Evolutionary conservation across 1,140 invertebrate genomes (phyloP), one percentile per base, ranked within the genome.

Genomic region (Amphibalanus amphitrite): DNA sequence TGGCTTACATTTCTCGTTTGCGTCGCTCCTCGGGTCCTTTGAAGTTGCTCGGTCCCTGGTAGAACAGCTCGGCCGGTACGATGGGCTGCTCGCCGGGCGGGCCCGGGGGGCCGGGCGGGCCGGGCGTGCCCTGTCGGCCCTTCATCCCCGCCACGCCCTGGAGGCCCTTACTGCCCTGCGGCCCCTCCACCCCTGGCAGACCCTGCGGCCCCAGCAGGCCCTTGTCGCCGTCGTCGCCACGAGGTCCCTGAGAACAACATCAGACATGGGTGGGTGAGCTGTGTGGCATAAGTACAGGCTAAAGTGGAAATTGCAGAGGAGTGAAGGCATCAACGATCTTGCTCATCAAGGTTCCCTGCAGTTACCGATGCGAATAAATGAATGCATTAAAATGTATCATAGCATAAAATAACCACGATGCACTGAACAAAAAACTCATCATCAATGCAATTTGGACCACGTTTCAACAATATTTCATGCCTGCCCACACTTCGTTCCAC

Each of bases 81-180:
- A 59, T 85, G 29, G 89, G 89, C 71, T 85, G 86, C 77, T 90
- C 89, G 17, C 90, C 89, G 75, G 83, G 80, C 23, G 88, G 86
- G 1, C 89, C 89, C 78, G 89, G 89, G 0, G 85, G 74, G 25
- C 89, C 89, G 71, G 83, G 78, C 1, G 82, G 76, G 8, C 90
- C 90, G 13, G 88, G 82, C 74, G 88, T 85, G 29, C 89, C 89
- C 67, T 86, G 82, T 78, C 90, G 89, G 1, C 89, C 89, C 80
- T 90, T 90, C 0, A 82, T 81, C 20, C 89, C 89, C 77, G 85
- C 78, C 74, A 84, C 81, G 17, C 89, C 89, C 74, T 86, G 81
- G 71, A 89, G 87, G 6, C 89, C 89, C 79, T 88, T 89, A 6
- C 81, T 79, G 25, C 84, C 89, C 74, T 82, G 84, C 3, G 84